These are phyloP conservation scores for Psammodynastes pulverulentus DNA, from an alignment of 2,113 vertebrate genomes.

Conservation along the genomic window DNA sequence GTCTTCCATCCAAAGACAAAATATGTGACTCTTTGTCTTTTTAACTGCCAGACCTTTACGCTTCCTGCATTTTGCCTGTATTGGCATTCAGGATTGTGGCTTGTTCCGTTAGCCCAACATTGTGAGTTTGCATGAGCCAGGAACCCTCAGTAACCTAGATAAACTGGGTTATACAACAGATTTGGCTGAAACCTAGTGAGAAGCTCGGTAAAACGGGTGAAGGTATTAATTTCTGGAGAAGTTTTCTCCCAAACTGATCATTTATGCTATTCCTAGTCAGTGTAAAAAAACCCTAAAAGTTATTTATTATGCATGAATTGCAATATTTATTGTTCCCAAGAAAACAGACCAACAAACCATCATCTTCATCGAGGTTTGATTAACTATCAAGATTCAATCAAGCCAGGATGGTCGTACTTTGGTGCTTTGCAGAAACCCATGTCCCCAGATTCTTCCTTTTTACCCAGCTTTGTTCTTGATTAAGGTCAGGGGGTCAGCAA, in stretches of 20 bases:
- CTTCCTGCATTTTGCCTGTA: not conserved
- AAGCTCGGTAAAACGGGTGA: not conserved
- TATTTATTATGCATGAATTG: not conserved
- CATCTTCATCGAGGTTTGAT: not conserved
- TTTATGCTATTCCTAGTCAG: not conserved
- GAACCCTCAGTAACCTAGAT: not conserved
- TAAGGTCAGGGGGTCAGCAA: too few species aligned
- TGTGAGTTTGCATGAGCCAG: not conserved
- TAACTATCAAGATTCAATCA: not conserved
- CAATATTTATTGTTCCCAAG: too few species aligned
- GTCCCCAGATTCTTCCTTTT: not conserved
- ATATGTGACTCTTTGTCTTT: not conserved
- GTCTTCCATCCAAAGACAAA: not conserved
- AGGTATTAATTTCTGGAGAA: not conserved
- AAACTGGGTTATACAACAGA: not conserved
- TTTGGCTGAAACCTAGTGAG: not conserved
- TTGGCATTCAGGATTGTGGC: not conserved
- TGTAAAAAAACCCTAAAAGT: not conserved
- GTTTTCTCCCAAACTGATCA: not conserved
- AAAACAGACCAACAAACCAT: not conserved
- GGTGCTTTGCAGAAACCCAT: not conserved
- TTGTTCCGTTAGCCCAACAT: not conserved
- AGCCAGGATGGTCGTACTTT: not conserved
- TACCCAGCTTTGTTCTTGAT: not conserved
- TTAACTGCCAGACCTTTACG: not conserved